A percentile compares a stretch with the other conserved stretches of the same genome.
Conservation (phyloP, 23 tunicate species). For the Aplidium turbinatum region DNA sequence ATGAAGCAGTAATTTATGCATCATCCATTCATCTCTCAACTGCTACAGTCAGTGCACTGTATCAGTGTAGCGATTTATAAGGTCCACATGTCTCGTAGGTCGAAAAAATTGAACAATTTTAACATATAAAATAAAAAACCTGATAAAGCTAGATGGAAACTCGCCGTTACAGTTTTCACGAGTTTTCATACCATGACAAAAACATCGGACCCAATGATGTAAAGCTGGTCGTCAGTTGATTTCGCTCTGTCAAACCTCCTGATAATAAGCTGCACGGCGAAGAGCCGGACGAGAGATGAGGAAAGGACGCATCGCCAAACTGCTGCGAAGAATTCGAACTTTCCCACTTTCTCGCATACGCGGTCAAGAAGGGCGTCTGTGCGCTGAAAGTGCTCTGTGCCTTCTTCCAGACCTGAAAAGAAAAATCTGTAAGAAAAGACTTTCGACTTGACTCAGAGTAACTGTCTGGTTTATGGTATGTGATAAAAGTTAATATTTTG, state of each 20-base stretch:
- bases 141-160: no score
- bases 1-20: no score
- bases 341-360: constrained; percentile 54
- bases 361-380: constrained; percentile 44
- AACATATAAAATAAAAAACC: no score
- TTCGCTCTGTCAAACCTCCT: constrained; percentile 67
- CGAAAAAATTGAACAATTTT: no score
- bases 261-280: constrained; percentile 69
- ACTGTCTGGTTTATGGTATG: no score
- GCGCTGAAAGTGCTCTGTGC: constrained; percentile 74
- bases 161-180: no score
- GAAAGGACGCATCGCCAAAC: constrained; percentile 81
- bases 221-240: constrained; percentile 71
- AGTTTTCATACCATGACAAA: constrained; percentile 71
- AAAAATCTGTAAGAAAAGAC: not conserved
- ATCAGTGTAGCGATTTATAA: no score
- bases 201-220: constrained; percentile 65
- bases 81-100: no score
- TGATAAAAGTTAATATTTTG: no score
- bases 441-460: no score
- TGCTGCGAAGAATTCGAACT: constrained; percentile 54
- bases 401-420: constrained; percentile 77
- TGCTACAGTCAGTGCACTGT: no score
- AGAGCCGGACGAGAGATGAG: constrained; percentile 62
- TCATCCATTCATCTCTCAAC: no score